Percentiles rank a stretch among this genome's conserved stretches.
phyloP scores from a whole-genome alignment of 2,113 vertebrate genomes.

The Ceyx melanurus region DNA sequence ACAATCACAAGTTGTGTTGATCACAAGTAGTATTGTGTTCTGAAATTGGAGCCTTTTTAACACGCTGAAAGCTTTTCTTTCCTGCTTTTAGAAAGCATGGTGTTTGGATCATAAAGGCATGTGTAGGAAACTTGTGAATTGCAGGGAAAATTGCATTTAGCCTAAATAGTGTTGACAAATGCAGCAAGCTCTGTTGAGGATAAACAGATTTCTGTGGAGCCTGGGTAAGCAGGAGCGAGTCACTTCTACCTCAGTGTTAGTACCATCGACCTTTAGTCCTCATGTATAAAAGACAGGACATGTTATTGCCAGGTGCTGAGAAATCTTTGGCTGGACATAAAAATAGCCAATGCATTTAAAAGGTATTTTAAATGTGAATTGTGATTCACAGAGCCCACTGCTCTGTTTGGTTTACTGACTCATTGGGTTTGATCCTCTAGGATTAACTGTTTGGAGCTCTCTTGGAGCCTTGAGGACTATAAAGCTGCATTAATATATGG shows the following conservation, averaged over 20 bases:
- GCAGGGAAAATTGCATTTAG: neutral
- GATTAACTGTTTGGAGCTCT: neutral
- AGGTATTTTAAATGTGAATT: neutral
- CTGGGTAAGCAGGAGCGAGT: fast-evolving
- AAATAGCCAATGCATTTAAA: neutral
- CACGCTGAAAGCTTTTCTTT: neutral
- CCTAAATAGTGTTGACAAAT: neutral
- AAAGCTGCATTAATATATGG: neutral
- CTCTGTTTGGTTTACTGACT: neutral
- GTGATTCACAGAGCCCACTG: neutral
- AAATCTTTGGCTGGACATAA: neutral
- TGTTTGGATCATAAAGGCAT: neutral
- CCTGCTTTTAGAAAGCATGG: neutral
- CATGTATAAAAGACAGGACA: neutral
- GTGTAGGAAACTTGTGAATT: neutral
- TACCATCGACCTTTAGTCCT: neutral
- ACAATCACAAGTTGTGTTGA: no score
- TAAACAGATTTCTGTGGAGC: neutral
- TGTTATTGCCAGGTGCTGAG: neutral
- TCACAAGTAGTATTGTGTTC: neutral
- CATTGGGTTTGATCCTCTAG: neutral
- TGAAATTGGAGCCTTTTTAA: neutral
- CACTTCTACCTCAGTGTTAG: neutral
- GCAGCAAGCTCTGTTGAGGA: neutral
- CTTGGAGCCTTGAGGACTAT: neutral